Percentiles rank a stretch among this genome's conserved stretches.
These are phyloP conservation scores for Tachystola acroxantha DNA, from an alignment of 2,888 invertebrate genomes.

Conservation along the genomic window DNA sequence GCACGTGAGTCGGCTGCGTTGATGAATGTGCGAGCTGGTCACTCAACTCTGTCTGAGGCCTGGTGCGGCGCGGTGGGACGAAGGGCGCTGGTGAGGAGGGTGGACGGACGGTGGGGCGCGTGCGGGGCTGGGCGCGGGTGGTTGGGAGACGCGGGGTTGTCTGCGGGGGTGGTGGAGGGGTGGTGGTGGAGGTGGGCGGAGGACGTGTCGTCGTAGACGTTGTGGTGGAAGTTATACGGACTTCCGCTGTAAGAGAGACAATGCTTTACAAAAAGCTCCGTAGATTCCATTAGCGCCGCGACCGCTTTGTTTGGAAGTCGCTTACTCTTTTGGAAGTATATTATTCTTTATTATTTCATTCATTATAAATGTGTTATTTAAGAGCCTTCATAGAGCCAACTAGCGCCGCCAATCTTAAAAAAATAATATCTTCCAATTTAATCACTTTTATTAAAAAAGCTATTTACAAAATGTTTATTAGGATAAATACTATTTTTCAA, in stretches of 20 bases:
- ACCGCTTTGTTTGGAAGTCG: too few species aligned
- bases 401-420: too few species aligned
- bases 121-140: slow-evolving; percentile 34
- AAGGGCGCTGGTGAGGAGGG: slow-evolving; percentile 37
- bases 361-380: too few species aligned
- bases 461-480: too few species aligned
- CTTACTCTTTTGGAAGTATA: too few species aligned
- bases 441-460: too few species aligned
- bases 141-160: slow-evolving; percentile 20
- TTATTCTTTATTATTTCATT: too few species aligned
- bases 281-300: too few species aligned
- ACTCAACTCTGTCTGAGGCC: slow-evolving; percentile 29
- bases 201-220: slow-evolving; percentile 22
- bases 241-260: slow-evolving; percentile 66
- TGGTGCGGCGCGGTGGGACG: slow-evolving; percentile 30
- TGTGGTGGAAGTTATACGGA: slow-evolving; percentile 44
- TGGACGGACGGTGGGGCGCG: slow-evolving; percentile 32
- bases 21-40: too few species aligned
- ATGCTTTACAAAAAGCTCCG: neutral
- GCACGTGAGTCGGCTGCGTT: slow-evolving; percentile 68
- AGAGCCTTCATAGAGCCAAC: too few species aligned
- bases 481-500: too few species aligned
- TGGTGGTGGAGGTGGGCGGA: slow-evolving; percentile 20
- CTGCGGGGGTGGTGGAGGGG: slow-evolving; percentile 14
- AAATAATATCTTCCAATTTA: too few species aligned